Percentiles rank a stretch among this genome's conserved stretches.
phyloP scores from a whole-genome alignment of 1,140 invertebrate species.

The Trachymyrmex cornetzi region DNA sequence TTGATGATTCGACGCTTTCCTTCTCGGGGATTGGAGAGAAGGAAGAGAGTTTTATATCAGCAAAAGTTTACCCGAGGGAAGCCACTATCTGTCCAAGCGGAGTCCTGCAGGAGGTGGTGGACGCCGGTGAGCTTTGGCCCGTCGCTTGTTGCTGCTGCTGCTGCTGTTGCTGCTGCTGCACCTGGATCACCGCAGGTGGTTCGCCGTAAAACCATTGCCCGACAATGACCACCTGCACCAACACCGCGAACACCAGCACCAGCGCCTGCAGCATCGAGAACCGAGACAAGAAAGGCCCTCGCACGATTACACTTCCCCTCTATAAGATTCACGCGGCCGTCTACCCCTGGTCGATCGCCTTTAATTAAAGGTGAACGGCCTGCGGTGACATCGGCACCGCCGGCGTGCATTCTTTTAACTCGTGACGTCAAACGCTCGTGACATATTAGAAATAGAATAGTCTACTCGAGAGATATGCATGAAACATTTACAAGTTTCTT shows the following conservation, averaged over 20 bases:
- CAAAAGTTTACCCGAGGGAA: conserved; percentile 82
- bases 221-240: conserved; percentile 96
- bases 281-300: conserved; percentile 51
- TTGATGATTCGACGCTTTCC: neutral
- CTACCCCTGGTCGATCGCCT: conserved; percentile 48
- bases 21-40: neutral
- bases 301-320: conserved; percentile 36
- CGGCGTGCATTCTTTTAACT: conserved; percentile 16
- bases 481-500: neutral
- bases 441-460: neutral
- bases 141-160: conserved; percentile 79
- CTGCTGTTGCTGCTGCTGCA: conserved; percentile 80
- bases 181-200: conserved; percentile 90
- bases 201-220: conserved; percentile 93
- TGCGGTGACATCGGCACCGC: conserved; percentile 28
- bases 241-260: conserved; percentile 95
- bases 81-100: conserved; percentile 84
- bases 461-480: neutral
- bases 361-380: conserved; percentile 61
- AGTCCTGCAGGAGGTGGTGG: conserved; percentile 78
- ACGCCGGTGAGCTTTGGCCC: conserved; percentile 70
- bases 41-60: conserved; percentile 38
- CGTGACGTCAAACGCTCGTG: neutral
- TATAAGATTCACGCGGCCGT: conserved; percentile 44
- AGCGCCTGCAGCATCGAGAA: conserved; percentile 88